Conservation (phyloP, 2,888 invertebrate genomes). For the Endomychus coccineus region DNA sequence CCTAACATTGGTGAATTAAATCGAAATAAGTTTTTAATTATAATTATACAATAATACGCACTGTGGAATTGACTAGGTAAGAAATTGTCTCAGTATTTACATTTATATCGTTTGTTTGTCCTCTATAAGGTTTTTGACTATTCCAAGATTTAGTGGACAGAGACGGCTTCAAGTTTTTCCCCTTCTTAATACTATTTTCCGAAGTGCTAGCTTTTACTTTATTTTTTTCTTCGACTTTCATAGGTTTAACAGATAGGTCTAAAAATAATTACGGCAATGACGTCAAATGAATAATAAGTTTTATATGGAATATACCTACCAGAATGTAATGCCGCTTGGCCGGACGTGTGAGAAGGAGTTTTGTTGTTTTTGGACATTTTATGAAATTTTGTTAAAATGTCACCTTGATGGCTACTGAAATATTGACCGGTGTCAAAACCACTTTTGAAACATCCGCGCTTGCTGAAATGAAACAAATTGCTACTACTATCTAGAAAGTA, state of each 20-base stretch:
- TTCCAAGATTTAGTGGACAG: slow-evolving; percentile 28
- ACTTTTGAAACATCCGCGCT: no score
- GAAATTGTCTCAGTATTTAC: slow-evolving; percentile 21
- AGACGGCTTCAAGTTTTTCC: slow-evolving; percentile 24
- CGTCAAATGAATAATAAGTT: no score
- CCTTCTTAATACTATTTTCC: slow-evolving; percentile 25
- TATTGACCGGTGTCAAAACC: no score
- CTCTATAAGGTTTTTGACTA: slow-evolving; percentile 11
- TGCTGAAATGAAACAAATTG: no score
- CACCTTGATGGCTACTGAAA: no score
- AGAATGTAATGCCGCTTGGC: no score
- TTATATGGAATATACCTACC: no score
- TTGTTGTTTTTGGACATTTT: slow-evolving; percentile 14
- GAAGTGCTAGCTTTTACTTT: slow-evolving; percentile 27
- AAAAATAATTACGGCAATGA: slow-evolving; percentile 9
- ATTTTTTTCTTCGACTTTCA: slow-evolving; percentile 20
- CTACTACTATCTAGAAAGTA: no score
- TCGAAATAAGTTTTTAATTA: no score
- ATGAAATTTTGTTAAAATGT: slow-evolving; percentile 11
- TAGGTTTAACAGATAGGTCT: slow-evolving; percentile 17
- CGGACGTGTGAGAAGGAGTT: slow-evolving; percentile 8
- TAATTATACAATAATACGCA: no score
- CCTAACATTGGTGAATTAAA: no score
- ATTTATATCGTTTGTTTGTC: slow-evolving; percentile 13
- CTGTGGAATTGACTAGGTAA: slow-evolving; percentile 13